Conservation (phyloP, 1,140 invertebrate species). For the Coenobita brevimanus region DNA sequence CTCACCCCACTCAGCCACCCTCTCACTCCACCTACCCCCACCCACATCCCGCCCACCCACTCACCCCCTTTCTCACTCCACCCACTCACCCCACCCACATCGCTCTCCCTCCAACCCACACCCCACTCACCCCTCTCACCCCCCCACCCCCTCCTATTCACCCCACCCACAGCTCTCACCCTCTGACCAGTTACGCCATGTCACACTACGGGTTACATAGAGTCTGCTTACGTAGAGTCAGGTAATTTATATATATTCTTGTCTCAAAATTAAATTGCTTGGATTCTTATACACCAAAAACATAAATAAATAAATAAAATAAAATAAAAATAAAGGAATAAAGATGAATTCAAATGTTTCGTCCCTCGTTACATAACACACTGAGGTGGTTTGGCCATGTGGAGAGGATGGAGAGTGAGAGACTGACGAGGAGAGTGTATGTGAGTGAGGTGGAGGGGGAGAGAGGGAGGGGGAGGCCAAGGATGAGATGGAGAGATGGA, state of each 20-base stretch:
- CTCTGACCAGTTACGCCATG: constrained; percentile 8
- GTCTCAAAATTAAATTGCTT: not conserved
- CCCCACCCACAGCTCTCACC: not conserved
- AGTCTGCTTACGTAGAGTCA: not conserved
- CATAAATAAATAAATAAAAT: not conserved
- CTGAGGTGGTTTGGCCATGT: too few relatives aligned
- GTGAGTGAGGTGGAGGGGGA: too few relatives aligned
- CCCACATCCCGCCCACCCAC: not conserved
- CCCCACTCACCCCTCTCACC: constrained; percentile 5
- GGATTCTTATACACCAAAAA: not conserved
- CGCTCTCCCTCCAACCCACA: constrained; percentile 4
- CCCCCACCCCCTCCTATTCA: not conserved
- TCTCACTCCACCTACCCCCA: not conserved
- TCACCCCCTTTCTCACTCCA: constrained; percentile 6
- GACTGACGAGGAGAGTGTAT: too few relatives aligned
- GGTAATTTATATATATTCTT: not conserved
- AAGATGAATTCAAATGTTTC: not conserved
- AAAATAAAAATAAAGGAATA: not conserved
- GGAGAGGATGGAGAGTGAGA: too few relatives aligned
- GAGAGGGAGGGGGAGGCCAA: too few relatives aligned
- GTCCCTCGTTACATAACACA: not conserved
- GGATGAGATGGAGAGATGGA: too few relatives aligned
- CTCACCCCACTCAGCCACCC: not conserved
- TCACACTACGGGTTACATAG: not conserved
- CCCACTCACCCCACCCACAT: not conserved